Base-by-base conservation (phyloP, 2,888 invertebrate genomes). In the Lysandra bellargus region DNA sequence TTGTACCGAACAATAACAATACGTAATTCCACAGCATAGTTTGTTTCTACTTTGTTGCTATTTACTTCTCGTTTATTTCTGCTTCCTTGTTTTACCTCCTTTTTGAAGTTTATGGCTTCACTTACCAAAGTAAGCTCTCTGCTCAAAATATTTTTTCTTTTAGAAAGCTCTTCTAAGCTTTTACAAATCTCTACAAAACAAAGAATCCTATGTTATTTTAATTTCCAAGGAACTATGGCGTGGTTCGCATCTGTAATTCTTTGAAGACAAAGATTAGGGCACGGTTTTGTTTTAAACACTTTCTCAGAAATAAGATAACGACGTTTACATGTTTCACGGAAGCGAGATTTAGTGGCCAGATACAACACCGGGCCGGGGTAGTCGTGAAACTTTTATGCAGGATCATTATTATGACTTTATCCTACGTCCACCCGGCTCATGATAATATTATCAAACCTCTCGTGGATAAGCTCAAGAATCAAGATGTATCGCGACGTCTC, bases 291-390 rank as follows among this genome's bases (percentile, higher is more conserved):
- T 83, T 84, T 82, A 83, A 84, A 82, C 86, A 82, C 84, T 81
- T 92, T 92, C 92, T 86, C 80, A 82, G 91, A 91, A 92, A 84
- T 80, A 85, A 88, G 90, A 90, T 90, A 91, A 90, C 86, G 84
- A 83, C 84, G 87, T 88, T 88, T 85, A 86, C 89, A 61, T 79
- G 87, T 90, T 93, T 90, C 91, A 89, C 87, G 88, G 91, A 92
- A 93, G 88, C 87, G 83, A 90, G 92, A 93, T 93, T 69, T 90
- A 91, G 89, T 88, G 87, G 82, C 84, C 82, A 87, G 93, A 93
- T 93, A 90, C 84, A 83, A 83, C 83, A 79, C 82, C 81, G 82
- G 82, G 83, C 82, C 85, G 82, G 85, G 87, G 87, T 87, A 87
- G 87, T 83, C 85, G 86, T 86, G 86, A 87, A 89, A 88, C 87